A percentile compares a stretch with the other conserved stretches of the same genome.
Evolutionary conservation across 2,888 invertebrate genomes (phyloP).

Genomic region (Elaeidobius kamerunicus): DNA sequence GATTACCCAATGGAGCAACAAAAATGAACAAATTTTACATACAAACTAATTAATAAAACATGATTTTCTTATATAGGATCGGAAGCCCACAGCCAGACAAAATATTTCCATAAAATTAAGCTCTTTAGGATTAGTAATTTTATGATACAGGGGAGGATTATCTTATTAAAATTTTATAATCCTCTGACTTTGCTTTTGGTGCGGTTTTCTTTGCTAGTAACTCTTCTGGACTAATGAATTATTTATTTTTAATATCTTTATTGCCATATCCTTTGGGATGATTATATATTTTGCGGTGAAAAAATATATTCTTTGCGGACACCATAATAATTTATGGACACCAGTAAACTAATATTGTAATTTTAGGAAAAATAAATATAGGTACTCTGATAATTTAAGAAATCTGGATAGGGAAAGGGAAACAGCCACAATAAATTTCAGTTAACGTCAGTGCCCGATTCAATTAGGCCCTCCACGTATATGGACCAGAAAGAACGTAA

Average conservation of each 20-base stretch:
- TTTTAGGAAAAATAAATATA: too few species aligned
- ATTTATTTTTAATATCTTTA: slow-evolving; percentile 22
- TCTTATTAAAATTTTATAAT: slow-evolving; percentile 27
- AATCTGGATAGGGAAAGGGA: too few species aligned
- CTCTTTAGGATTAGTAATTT: slow-evolving; percentile 18
- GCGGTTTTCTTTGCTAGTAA: slow-evolving; percentile 20
- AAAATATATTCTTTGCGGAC: slow-evolving; percentile 1
- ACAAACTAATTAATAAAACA: not conserved
- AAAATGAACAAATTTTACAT: not conserved
- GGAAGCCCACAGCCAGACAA: slow-evolving; percentile 6
- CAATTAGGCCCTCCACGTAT: slow-evolving; percentile 39
- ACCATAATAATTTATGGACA: too few species aligned
- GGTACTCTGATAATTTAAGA: too few species aligned
- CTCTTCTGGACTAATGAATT: slow-evolving; percentile 18
- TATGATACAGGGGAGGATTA: slow-evolving; percentile 24
- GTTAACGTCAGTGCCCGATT: slow-evolving; percentile 44
- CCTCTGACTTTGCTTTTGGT: slow-evolving; percentile 17
- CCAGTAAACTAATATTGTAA: too few species aligned
- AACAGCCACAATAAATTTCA: slow-evolving; percentile 46
- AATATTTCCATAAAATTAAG: slow-evolving; percentile 7
- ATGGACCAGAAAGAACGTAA: slow-evolving; percentile 34
- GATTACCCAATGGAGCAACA: not conserved
- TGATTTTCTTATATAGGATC: slow-evolving; percentile 6
- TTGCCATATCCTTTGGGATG: slow-evolving; percentile 3
- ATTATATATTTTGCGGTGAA: slow-evolving; percentile 4